phyloP scores from a whole-genome alignment of 2,888 invertebrate genomes.

The Rhopalosiphum nymphaeae region DNA sequence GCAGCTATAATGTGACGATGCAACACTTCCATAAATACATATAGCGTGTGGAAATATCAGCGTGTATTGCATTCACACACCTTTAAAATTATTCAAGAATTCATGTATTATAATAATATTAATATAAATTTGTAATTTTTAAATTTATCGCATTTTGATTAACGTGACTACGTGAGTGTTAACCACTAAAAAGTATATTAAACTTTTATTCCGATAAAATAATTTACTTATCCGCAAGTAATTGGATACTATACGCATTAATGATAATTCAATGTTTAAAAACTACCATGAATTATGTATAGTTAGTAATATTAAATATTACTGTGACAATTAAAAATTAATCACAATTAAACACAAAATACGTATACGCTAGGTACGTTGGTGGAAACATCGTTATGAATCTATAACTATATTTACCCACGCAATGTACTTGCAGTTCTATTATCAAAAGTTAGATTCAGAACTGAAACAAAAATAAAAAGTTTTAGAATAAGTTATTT shows the following conservation, averaged over 20 bases:
- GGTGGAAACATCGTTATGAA: background rate
- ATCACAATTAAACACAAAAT: background rate
- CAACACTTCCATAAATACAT: background rate
- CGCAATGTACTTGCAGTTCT: background rate
- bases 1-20: background rate
- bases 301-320: background rate
- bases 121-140: constrained; percentile 8
- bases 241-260: constrained; percentile 34
- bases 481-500: background rate
- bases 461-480: background rate
- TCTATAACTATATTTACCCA: background rate
- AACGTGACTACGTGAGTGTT: constrained; percentile 54
- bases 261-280: background rate
- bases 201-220: constrained; percentile 43
- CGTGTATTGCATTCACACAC: background rate
- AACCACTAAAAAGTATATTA: background rate
- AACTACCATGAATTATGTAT: background rate
- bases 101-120: background rate
- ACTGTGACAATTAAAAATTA: background rate
- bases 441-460: background rate
- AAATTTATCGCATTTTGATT: constrained; percentile 43
- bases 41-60: background rate
- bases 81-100: constrained; percentile 33
- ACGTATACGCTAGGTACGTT: background rate
- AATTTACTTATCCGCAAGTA: constrained; percentile 57